phyloP scores from a whole-genome alignment of 2,888 invertebrate species.

The Pandemis cinnamomeana region DNA sequence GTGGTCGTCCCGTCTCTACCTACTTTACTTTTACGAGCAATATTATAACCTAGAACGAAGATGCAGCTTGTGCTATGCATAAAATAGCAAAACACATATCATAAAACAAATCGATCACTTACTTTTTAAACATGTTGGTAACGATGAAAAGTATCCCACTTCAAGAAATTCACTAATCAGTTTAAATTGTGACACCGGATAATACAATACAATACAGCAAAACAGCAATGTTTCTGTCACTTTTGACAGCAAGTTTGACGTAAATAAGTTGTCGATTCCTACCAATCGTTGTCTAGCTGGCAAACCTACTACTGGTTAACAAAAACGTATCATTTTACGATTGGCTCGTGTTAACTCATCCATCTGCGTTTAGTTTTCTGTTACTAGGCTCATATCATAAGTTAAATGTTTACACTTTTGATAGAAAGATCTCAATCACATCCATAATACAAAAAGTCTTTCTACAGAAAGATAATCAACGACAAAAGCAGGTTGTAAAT shows the following conservation, averaged over 20 bases:
- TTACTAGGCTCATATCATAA: too few relatives aligned
- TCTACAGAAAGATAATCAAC: too few relatives aligned
- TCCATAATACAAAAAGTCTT: too few relatives aligned
- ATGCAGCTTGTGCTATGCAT: neutral
- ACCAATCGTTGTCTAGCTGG: neutral
- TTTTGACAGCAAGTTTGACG: conserved; percentile 24
- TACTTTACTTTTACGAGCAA: neutral
- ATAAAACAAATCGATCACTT: conserved; percentile 55
- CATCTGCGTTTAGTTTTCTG: neutral
- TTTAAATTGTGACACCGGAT: conserved; percentile 37
- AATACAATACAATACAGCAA: neutral
- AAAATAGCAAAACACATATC: conserved; percentile 1
- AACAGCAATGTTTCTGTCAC: conserved; percentile 23
- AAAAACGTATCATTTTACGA: neutral
- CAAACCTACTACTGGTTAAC: conserved; percentile 5
- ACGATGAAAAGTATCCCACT: conserved; percentile 14
- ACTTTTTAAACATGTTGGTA: conserved; percentile 80
- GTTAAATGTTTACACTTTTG: too few relatives aligned
- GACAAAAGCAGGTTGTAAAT: too few relatives aligned
- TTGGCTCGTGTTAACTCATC: neutral
- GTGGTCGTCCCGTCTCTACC: neutral
- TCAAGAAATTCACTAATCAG: conserved; percentile 30
- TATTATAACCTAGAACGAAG: conserved; percentile 56
- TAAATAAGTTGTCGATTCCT: conserved; percentile 25
- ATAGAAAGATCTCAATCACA: too few relatives aligned